Conservation (phyloP, 2,113 vertebrate species). For the Scomber japonicus region DNA sequence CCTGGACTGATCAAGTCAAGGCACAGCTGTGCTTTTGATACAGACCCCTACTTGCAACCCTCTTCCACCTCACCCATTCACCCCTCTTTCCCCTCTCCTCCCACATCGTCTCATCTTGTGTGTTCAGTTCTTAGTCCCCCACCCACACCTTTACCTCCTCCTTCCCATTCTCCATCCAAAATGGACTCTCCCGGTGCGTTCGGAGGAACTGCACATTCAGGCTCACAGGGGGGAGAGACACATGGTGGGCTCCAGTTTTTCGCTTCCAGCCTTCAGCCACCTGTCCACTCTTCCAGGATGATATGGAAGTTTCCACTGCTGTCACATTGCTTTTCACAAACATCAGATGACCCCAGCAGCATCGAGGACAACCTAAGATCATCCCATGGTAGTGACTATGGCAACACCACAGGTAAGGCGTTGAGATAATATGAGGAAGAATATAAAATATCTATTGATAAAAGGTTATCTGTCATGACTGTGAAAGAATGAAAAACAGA, state of each 20-base stretch:
- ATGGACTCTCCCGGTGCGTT: constrained; percentile 54
- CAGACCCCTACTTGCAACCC: constrained; percentile 52
- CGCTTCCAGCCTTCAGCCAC: constrained; percentile 55
- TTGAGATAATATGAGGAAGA: neutral
- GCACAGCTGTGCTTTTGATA: constrained; percentile 66
- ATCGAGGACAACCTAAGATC: constrained; percentile 45
- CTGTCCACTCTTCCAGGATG: constrained; percentile 49
- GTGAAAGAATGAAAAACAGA: neutral
- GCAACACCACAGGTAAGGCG: constrained; percentile 62
- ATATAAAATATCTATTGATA: neutral
- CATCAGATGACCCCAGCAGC: constrained; percentile 49
- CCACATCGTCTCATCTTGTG: constrained; percentile 70
- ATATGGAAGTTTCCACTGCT: constrained; percentile 72
- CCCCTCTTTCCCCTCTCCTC: constrained; percentile 71
- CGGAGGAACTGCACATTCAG: constrained; percentile 22
- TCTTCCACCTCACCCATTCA: constrained; percentile 56
- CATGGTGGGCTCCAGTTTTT: constrained; percentile 74
- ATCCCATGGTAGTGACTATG: constrained; percentile 45
- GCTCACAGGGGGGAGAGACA: constrained; percentile 54
- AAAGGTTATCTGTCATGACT: neutral
- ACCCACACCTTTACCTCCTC: constrained; percentile 79
- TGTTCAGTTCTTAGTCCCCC: constrained; percentile 82
- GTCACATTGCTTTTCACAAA: constrained; percentile 65
- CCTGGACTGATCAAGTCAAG: constrained; percentile 21
- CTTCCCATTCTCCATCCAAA: constrained; percentile 79